Base-by-base conservation (phyloP, 2,113 vertebrate species). In the Eublepharis macularius region DNA sequence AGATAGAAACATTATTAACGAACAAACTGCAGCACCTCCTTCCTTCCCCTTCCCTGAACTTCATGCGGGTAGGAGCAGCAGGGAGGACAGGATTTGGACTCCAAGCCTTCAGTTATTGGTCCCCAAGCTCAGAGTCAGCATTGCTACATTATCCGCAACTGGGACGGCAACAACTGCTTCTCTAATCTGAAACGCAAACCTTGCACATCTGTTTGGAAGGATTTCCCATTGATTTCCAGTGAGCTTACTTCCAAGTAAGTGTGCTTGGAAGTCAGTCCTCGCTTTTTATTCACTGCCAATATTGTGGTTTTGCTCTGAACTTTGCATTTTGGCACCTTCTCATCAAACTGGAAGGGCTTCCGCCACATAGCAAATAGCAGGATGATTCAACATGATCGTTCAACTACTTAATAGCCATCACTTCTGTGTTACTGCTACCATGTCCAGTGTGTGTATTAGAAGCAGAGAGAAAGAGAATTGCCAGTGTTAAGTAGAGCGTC, bases 341-440 rank as follows among this genome's bases (percentile, higher is more conserved):
- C 81, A 86, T 86, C 54, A 74, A 87, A 88, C 34, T 86, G 66
- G 65, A 66, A 5, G 74, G 1, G 82, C 70, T 90, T 73, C 81
- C 3, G 2, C 0, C 39, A 2, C 1, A 16, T 78, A 77, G 76
- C 73, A 17, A 29, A 86, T 4, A 68, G 2, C 29, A 82, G 80
- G 47, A 43, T 7, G n/a, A 34, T 36, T 8, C 3, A 69, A 73
- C 51, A 85, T 8, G 6, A 66, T 54, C 19, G 12, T 51, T 54
- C 17, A n/a, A 16, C 43, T 77, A 69, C 14, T 43, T 45, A 17
- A 65, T 70, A 86, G 21, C 65, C 69, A 63, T 32, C 49, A 39
- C 16, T 34, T 6, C 43, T 57, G 65, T 81, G 2, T 68, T 34
- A 14, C 32, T 17, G 34, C 32, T 29, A 9, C 66, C 72, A 19